phyloP scores from a whole-genome alignment of 2,888 invertebrate genomes.

The Ethmia dodecea region DNA sequence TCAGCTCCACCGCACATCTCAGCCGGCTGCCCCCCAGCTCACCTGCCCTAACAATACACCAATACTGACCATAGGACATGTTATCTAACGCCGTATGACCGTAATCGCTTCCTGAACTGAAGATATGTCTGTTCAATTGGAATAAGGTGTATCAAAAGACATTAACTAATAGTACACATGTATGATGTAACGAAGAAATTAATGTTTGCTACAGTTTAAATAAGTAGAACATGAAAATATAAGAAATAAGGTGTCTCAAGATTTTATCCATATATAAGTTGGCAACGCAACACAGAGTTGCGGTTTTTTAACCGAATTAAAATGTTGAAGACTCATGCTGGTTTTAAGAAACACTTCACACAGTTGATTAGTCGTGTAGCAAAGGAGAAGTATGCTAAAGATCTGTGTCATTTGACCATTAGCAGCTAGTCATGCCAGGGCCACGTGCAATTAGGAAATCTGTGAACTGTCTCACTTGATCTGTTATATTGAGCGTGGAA shows the following conservation, averaged over 20 bases:
- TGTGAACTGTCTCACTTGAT: conserved; percentile 26
- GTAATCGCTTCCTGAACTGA: too few relatives aligned
- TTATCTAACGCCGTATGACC: too few relatives aligned
- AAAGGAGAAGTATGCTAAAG: conserved; percentile 32
- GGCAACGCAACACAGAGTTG: conserved; percentile 4
- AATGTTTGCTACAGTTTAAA: too few relatives aligned
- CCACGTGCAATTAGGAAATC: conserved; percentile 36
- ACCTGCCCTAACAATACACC: conserved; percentile 4
- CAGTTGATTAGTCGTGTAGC: conserved; percentile 1
- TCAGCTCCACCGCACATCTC: conserved; percentile 54
- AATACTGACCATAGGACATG: not conserved
- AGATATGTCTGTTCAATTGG: too few relatives aligned
- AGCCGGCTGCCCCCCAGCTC: conserved; percentile 29
- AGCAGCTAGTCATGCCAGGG: conserved; percentile 38
- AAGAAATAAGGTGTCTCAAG: too few relatives aligned
- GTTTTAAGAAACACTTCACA: not conserved
- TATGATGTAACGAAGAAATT: too few relatives aligned
- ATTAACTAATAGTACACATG: too few relatives aligned
- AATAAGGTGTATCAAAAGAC: too few relatives aligned
- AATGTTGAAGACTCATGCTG: not conserved
- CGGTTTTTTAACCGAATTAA: conserved; percentile 1
- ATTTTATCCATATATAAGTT: conserved; percentile 8
- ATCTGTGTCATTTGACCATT: conserved; percentile 53
- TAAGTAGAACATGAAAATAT: too few relatives aligned
- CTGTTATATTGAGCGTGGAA: too few relatives aligned